phyloP scores from a whole-genome alignment of 2,113 vertebrate species.

The Lycaon pictus region DNA sequence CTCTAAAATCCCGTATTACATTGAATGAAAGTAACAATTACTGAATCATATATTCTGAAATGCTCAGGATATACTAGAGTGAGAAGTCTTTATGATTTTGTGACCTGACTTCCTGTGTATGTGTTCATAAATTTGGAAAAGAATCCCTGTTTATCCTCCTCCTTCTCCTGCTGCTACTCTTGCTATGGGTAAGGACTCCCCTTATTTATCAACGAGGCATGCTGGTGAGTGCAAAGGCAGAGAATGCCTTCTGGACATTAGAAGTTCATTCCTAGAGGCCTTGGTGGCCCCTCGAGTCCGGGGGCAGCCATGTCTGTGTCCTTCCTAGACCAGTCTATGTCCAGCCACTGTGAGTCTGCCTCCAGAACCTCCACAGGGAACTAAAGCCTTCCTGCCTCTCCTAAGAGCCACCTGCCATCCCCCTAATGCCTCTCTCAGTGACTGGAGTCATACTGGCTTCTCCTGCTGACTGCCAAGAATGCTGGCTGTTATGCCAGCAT shows the following conservation, averaged over 20 bases:
- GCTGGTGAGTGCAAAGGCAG: background rate
- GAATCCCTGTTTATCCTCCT: no score
- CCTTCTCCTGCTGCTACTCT: background rate
- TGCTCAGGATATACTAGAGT: background rate
- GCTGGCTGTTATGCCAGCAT: background rate
- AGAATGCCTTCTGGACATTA: background rate
- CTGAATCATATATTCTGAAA: no score
- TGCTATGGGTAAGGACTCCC: background rate
- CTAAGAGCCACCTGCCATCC: background rate
- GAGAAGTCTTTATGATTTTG: background rate
- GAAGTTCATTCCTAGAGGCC: background rate
- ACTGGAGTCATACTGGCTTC: background rate
- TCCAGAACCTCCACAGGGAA: background rate
- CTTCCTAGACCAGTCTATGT: background rate
- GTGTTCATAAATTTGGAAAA: background rate
- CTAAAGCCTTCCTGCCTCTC: background rate
- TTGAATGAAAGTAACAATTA: background rate
- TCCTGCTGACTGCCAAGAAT: background rate
- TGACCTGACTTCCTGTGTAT: background rate
- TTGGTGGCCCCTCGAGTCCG: accelerated
- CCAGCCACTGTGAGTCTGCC: background rate
- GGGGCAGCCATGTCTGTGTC: accelerated
- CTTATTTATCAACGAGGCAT: no score
- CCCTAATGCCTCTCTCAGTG: background rate
- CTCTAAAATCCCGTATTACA: background rate